phyloP scores from a whole-genome alignment of 2,113 vertebrate species.

The Cichladusa arquata region DNA sequence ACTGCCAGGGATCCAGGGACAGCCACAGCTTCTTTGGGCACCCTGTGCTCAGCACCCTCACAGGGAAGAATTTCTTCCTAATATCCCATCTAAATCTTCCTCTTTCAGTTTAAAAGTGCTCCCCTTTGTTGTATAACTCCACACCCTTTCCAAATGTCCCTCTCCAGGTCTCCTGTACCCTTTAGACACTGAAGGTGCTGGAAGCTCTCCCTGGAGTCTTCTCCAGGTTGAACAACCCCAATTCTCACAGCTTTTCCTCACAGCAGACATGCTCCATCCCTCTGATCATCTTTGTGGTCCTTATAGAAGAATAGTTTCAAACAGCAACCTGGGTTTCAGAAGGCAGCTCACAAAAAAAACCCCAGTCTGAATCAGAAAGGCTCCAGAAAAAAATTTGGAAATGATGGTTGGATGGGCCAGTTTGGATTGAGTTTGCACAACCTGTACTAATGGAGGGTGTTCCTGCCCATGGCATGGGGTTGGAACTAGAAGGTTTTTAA shows the following conservation, averaged over 20 bases:
- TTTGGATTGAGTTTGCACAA: neutral
- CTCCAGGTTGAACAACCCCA: neutral
- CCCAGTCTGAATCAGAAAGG: neutral
- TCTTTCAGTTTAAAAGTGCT: neutral
- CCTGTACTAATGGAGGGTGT: neutral
- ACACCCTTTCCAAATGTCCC: neutral
- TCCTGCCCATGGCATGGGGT: neutral
- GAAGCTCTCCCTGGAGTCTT: neutral
- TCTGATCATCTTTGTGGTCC: neutral
- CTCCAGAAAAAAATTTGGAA: neutral
- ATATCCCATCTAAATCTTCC: neutral
- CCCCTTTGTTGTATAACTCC: neutral
- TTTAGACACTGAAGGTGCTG: neutral
- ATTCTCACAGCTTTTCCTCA: neutral
- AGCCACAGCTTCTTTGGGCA: neutral
- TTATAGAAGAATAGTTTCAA: neutral
- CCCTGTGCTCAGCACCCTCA: neutral
- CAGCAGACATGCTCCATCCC: neutral
- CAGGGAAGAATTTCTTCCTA: neutral
- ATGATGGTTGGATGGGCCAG: neutral
- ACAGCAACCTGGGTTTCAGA: neutral
- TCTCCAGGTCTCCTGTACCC: neutral
- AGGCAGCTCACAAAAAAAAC: neutral
- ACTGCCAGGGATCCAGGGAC: neutral
- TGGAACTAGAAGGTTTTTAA: neutral